These are phyloP conservation scores for Streptopelia turtur DNA, from an alignment of 2,797 vertebrate species.

Conservation along the genomic window DNA sequence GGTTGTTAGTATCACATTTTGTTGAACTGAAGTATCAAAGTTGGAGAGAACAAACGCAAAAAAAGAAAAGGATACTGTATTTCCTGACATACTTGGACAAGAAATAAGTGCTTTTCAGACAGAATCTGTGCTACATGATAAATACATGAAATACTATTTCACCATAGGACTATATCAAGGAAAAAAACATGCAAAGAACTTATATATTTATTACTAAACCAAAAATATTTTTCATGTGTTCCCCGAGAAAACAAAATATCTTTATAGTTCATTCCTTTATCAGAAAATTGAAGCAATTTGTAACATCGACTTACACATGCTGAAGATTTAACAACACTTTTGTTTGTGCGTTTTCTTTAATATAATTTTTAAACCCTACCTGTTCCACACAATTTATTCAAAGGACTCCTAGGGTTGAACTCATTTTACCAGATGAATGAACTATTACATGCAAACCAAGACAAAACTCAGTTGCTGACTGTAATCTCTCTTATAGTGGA, in stretches of 20 bases:
- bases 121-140: not conserved
- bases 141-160: not conserved
- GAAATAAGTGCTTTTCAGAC: not conserved
- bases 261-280: not conserved
- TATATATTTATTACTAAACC: not conserved
- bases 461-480: not conserved
- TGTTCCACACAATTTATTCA: not conserved
- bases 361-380: not conserved
- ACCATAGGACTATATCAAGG: not conserved
- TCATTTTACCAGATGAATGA: not conserved
- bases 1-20: not conserved
- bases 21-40: not conserved
- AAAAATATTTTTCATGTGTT: not conserved
- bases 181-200: not conserved
- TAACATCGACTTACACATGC: not conserved
- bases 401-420: not conserved
- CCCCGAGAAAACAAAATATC: not conserved
- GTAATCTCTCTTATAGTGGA: not conserved
- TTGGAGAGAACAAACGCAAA: not conserved
- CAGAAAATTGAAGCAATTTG: not conserved
- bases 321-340: not conserved
- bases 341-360: not conserved
- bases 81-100: not conserved
- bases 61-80: not conserved
- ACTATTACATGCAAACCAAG: not conserved